phyloP scores from a whole-genome alignment of 2,113 vertebrate species.

The Brachyhypopomus gauderio region DNA sequence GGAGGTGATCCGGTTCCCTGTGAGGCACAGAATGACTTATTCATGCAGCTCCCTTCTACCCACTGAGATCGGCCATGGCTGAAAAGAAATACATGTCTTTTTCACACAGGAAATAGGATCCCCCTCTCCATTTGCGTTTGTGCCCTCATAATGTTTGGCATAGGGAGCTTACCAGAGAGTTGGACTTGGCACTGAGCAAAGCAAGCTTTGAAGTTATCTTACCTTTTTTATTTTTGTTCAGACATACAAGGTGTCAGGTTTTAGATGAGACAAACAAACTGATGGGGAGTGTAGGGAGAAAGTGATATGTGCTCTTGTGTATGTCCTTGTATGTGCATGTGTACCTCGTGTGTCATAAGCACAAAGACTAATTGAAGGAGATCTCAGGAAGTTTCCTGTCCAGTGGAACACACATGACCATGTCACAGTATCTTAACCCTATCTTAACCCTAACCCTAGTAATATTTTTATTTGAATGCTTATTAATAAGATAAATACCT shows the following conservation, averaged over 20 bases:
- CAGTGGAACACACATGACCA: neutral
- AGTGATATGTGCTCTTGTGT: conserved; percentile 23
- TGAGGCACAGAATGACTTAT: conserved; percentile 40
- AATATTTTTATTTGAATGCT: too few species aligned
- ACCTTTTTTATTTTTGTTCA: neutral
- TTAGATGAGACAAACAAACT: neutral
- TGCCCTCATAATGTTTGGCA: neutral
- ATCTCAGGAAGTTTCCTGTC: neutral
- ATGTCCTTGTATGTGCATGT: neutral
- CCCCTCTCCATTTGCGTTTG: neutral
- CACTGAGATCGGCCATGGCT: neutral
- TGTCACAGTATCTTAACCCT: neutral
- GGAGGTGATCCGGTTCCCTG: conserved; percentile 40
- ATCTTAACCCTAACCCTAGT: too few species aligned
- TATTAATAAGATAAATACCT: too few species aligned
- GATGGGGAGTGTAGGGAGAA: conserved; percentile 17
- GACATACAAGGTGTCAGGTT: neutral
- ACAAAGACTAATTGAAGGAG: neutral
- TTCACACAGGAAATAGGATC: conserved; percentile 4
- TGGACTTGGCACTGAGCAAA: neutral
- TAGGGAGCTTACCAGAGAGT: neutral
- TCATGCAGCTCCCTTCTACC: conserved; percentile 28
- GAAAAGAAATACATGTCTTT: neutral
- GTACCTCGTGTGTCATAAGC: too few species aligned
- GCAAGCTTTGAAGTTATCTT: neutral